Conservation (phyloP, 2,113 vertebrate species). For the Anguilla rostrata region DNA sequence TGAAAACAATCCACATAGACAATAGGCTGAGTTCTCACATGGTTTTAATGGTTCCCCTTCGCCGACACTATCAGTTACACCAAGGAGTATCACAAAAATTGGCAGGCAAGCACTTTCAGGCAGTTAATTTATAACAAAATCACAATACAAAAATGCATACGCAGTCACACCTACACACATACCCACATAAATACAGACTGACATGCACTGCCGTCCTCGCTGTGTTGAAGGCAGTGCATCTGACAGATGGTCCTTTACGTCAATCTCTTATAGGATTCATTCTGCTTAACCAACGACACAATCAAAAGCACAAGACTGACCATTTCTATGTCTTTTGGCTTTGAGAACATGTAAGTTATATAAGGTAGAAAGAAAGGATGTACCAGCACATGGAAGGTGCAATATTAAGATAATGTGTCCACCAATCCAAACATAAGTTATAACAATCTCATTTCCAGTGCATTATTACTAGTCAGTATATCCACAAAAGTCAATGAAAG, state of each 20-base stretch:
- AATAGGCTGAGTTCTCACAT: constrained; percentile 36
- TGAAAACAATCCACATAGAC: constrained; percentile 39
- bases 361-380: not conserved
- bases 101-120: constrained; percentile 68
- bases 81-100: constrained; percentile 62
- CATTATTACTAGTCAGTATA: not conserved
- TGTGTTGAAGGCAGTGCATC: constrained; percentile 17
- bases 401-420: constrained; percentile 2
- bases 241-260: constrained; percentile 4
- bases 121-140: constrained; percentile 57
- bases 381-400: not conserved
- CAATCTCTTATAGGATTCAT: constrained; percentile 24
- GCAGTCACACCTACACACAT: not conserved
- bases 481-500: not conserved
- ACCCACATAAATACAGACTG: not conserved
- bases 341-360: constrained; percentile 17
- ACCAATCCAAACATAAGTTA: not conserved
- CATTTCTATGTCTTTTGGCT: constrained; percentile 8
- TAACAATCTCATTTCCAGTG: not conserved
- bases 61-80: constrained; percentile 37
- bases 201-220: not conserved
- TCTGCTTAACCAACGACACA: constrained; percentile 22
- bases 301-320: constrained; percentile 12
- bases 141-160: constrained; percentile 50
- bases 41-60: constrained; percentile 61